These are phyloP conservation scores for Chrysaora quinquecirrha DNA, from an alignment of 30 jellyfish, hydroid and myxozoan genomes.

Conservation along the genomic window DNA sequence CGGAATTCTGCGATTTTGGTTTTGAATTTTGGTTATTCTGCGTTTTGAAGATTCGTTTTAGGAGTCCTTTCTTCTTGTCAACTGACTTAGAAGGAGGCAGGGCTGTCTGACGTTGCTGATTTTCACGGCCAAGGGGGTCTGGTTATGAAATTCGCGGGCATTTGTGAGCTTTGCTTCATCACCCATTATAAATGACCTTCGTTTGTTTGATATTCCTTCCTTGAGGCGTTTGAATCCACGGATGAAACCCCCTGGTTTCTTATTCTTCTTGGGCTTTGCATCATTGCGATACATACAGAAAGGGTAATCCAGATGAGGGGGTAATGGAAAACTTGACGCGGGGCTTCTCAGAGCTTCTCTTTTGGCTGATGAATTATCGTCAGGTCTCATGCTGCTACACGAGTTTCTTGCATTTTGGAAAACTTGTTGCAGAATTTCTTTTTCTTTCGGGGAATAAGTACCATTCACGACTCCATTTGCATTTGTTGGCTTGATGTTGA, in stretches of 20 bases:
- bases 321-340: conserved; percentile 52
- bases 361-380: not conserved
- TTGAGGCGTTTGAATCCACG: conserved; percentile 43
- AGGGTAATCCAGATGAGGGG: conserved; percentile 68
- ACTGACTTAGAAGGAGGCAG: conserved; percentile 52
- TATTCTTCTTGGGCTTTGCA: conserved; percentile 29
- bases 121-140: not conserved
- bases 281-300: conserved; percentile 49
- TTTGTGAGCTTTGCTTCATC: not conserved
- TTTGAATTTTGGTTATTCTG: not conserved
- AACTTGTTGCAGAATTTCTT: conserved; percentile 66
- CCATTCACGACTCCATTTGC: conserved; percentile 62
- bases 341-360: not conserved
- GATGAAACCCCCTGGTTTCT: conserved; percentile 38
- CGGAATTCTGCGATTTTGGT: conserved; percentile 6
- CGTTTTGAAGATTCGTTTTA: conserved; percentile 42
- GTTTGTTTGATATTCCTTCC: conserved; percentile 40
- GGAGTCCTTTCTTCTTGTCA: conserved; percentile 42
- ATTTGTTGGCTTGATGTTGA: conserved; percentile 62
- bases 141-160: not conserved
- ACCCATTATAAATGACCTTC: conserved; percentile 5
- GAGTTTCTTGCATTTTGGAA: conserved; percentile 57
- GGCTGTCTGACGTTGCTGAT: too few relatives aligned
- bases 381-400: not conserved
- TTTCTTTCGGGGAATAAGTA: conserved; percentile 74